These are phyloP conservation scores for Tragelaphus imberbis DNA, from an alignment of 2,113 vertebrate species.

Conservation along the genomic window DNA sequence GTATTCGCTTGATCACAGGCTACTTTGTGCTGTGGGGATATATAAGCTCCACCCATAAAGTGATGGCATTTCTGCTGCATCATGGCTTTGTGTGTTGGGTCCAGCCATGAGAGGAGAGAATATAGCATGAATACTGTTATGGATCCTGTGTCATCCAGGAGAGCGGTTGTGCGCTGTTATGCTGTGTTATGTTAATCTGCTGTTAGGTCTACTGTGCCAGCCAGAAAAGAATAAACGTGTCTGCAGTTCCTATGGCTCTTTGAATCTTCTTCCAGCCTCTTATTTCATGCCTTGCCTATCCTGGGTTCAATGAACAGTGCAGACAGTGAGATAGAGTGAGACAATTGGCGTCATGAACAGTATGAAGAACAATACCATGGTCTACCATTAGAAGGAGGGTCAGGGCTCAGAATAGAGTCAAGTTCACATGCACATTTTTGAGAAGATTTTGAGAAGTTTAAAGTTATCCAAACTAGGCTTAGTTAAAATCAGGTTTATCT, in stretches of 20 bases:
- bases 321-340: neutral
- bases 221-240: neutral
- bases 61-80: neutral
- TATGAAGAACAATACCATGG: neutral
- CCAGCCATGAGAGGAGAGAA: neutral
- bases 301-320: neutral
- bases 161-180: neutral
- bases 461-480: neutral
- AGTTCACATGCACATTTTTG: neutral
- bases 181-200: neutral
- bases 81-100: neutral
- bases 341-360: rapidly evolving
- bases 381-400: neutral
- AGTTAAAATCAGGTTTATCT: neutral
- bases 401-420: neutral
- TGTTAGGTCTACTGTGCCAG: neutral
- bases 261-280: neutral
- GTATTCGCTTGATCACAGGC: neutral
- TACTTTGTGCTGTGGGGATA: neutral
- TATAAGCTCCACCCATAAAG: neutral
- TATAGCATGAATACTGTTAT: neutral
- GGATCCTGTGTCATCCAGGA: neutral
- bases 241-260: neutral
- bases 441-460: neutral
- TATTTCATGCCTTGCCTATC: neutral